Conservation (phyloP, 2,113 vertebrate genomes). For the Mobula hypostoma region DNA sequence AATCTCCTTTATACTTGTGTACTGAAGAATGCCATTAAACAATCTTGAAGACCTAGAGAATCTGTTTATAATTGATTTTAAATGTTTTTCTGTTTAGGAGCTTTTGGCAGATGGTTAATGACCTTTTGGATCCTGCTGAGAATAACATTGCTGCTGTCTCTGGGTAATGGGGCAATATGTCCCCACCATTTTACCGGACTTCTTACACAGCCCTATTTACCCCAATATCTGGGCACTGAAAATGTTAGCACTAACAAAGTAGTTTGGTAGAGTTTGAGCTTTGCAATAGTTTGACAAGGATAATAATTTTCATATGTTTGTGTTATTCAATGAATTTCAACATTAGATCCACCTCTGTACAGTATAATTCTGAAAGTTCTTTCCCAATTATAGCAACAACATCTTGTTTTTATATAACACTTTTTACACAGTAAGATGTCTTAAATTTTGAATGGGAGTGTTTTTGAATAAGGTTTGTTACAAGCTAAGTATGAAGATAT, state of each 20-base stretch:
- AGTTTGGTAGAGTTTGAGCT: not conserved
- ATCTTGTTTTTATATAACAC: not conserved
- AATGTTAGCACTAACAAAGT: not conserved
- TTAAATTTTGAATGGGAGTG: too few species aligned
- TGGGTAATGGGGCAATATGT: not conserved
- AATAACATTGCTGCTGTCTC: not conserved
- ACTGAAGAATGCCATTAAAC: too few species aligned
- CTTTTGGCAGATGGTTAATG: not conserved
- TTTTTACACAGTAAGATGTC: not conserved
- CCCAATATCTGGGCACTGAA: not conserved
- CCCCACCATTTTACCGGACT: not conserved
- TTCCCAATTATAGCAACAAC: not conserved
- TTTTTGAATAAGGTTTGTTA: too few species aligned
- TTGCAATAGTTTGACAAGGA: not conserved
- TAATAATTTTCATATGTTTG: not conserved
- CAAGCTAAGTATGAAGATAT: too few species aligned
- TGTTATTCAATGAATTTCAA: not conserved
- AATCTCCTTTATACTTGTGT: too few species aligned
- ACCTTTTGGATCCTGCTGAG: not conserved
- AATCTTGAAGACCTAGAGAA: not conserved
- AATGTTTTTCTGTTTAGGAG: conserved; percentile 3
- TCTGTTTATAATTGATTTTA: not conserved
- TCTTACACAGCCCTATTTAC: not conserved
- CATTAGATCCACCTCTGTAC: not conserved
- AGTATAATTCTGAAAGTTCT: not conserved